Evolutionary conservation across 2,888 invertebrate species (phyloP).

Genomic region (Eupelmus urozonus): DNA sequence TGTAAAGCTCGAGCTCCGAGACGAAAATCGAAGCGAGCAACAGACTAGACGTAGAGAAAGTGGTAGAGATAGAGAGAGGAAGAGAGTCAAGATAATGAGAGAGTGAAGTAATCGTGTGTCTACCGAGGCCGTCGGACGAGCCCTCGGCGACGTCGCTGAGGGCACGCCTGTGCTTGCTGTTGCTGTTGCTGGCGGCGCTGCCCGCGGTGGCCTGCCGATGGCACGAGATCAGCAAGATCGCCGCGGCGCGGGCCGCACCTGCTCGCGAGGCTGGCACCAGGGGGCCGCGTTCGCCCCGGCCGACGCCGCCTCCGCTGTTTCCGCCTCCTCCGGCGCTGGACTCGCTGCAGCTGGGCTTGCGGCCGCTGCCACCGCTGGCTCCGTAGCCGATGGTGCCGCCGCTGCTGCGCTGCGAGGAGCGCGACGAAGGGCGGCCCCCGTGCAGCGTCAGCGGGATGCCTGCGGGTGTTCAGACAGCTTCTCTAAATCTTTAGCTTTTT

Average conservation of each 20-base stretch:
- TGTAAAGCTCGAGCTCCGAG: background rate
- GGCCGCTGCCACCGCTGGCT: slow-evolving; percentile 78
- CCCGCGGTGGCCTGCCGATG: slow-evolving; percentile 80
- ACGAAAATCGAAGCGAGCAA: background rate
- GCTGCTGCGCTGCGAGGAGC: slow-evolving; percentile 81
- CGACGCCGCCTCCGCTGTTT: slow-evolving; percentile 75
- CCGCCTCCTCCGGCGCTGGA: slow-evolving; percentile 80
- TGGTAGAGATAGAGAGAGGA: slow-evolving; percentile 14
- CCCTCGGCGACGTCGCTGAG: slow-evolving; percentile 77
- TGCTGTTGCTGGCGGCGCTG: slow-evolving; percentile 75
- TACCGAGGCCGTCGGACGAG: slow-evolving; percentile 77
- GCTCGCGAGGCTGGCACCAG: slow-evolving; percentile 89
- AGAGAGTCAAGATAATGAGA: slow-evolving; percentile 55
- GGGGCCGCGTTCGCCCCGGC: too few species aligned
- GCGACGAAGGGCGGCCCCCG: slow-evolving; percentile 80
- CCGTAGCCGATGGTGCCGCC: slow-evolving; percentile 79
- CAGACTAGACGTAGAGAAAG: background rate
- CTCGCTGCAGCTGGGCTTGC: slow-evolving; percentile 51
- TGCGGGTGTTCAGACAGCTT: slow-evolving; percentile 64
- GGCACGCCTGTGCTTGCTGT: slow-evolving; percentile 75
- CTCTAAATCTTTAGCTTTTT: background rate
- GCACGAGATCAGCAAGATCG: slow-evolving; percentile 96
- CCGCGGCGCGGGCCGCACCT: slow-evolving; percentile 93
- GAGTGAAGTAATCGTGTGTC: slow-evolving; percentile 63
- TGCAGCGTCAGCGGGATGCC: slow-evolving; percentile 82